These are phyloP conservation scores for Corythornis madagascariensis DNA, from an alignment of 2,113 vertebrate genomes.

Conservation along the genomic window DNA sequence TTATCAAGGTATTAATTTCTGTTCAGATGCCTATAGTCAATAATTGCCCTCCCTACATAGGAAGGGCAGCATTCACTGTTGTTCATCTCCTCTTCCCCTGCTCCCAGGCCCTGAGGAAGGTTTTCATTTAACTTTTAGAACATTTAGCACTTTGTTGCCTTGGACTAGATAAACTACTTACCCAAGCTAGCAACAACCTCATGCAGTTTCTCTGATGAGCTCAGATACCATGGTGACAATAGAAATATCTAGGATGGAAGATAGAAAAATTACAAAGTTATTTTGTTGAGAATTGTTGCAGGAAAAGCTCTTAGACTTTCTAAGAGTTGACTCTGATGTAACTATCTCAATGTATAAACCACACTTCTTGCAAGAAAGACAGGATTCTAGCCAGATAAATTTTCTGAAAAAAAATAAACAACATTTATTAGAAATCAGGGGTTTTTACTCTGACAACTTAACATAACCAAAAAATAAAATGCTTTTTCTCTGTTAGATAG, in stretches of 20 bases:
- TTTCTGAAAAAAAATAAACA: background rate
- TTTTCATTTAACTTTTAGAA: background rate
- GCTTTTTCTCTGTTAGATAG: background rate
- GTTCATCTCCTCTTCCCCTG: background rate
- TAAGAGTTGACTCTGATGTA: background rate
- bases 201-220: background rate
- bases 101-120: background rate
- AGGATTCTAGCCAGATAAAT: background rate
- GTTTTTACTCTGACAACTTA: background rate
- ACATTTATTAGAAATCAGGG: background rate
- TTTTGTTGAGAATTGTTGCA: background rate
- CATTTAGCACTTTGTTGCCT: background rate
- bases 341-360: background rate
- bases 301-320: background rate
- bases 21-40: background rate
- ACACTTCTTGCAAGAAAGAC: background rate
- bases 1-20: background rate
- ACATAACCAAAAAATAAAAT: background rate
- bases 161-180: background rate
- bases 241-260: slow-evolving; percentile 26
- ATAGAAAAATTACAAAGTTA: slow-evolving; percentile 17
- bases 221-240: slow-evolving; percentile 25
- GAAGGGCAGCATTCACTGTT: background rate
- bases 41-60: background rate
- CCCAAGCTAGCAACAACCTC: background rate